These are phyloP conservation scores for Alsophila aescularia DNA, from an alignment of 2,888 invertebrate species.

Conservation along the genomic window DNA sequence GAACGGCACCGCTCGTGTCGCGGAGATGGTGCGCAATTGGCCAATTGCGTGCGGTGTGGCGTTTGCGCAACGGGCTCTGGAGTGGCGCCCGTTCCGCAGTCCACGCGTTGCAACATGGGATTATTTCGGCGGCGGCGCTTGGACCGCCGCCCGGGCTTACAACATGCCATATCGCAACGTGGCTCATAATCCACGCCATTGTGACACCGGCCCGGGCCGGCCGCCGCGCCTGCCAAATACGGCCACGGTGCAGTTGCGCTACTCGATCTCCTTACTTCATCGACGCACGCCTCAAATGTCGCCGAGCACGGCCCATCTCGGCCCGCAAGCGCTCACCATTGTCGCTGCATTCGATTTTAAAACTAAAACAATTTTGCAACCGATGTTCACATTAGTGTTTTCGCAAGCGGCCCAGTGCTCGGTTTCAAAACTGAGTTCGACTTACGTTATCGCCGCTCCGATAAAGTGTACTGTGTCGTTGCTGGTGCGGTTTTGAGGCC, in stretches of 20 bases:
- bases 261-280: conserved; percentile 70
- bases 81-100: conserved; percentile 80
- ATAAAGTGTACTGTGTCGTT: conserved; percentile 78
- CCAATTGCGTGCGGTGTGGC: conserved; percentile 64
- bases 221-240: conserved; percentile 76
- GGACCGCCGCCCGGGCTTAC: conserved; percentile 82
- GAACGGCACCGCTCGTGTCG: conserved; percentile 68
- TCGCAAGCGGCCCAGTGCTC: conserved; percentile 83
- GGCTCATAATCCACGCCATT: conserved; percentile 80
- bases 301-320: conserved; percentile 34
- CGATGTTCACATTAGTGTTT: conserved; percentile 84
- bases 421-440: conserved; percentile 81
- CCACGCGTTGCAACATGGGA: conserved; percentile 82
- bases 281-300: conserved; percentile 51
- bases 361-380: conserved; percentile 84
- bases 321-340: conserved; percentile 43
- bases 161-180: conserved; percentile 83
- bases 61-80: conserved; percentile 78
- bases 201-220: conserved; percentile 68
- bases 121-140: conserved; percentile 80
- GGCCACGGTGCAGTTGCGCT: conserved; percentile 63
- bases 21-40: conserved; percentile 65
- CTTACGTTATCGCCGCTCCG: conserved; percentile 81
- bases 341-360: conserved; percentile 73
- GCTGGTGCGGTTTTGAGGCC: conserved; percentile 76